A percentile compares a stretch with the other conserved stretches of the same genome.
Evolutionary conservation across 2,888 invertebrate species (phyloP).

Genomic region (Torymus aiolomorphi): DNA sequence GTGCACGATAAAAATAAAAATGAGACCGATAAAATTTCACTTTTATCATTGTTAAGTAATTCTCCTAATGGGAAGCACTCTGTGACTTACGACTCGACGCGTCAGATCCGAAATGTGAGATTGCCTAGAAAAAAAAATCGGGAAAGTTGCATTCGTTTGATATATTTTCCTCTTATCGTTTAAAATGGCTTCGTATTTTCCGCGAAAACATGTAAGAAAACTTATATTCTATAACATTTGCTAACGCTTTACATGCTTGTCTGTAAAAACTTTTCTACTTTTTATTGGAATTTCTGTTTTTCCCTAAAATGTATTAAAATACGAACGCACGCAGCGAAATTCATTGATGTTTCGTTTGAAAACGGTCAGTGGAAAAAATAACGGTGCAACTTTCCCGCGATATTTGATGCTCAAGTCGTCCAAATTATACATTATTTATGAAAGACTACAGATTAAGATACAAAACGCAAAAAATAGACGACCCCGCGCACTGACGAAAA

Average conservation of each 20-base stretch:
- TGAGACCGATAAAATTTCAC: conserved; percentile 6
- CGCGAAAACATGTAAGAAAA: background rate
- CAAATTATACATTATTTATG: background rate
- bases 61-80: conserved; percentile 29
- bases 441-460: background rate
- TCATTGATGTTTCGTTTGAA: too few relatives aligned
- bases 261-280: conserved; percentile 22
- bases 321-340: too few relatives aligned
- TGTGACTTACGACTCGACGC: conserved; percentile 44
- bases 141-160: conserved; percentile 24
- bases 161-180: background rate
- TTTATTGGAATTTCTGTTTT: background rate
- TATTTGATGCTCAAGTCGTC: conserved; percentile 24
- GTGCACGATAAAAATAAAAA: conserved; percentile 20
- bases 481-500: conserved; percentile 35
- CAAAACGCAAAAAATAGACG: background rate
- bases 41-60: conserved; percentile 12
- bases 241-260: background rate
- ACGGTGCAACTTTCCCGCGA: conserved; percentile 38
- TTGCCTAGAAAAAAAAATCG: conserved; percentile 16
- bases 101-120: conserved; percentile 47
- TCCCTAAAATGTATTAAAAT: conserved; percentile 6
- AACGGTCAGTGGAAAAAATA: background rate
- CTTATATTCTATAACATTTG: background rate
- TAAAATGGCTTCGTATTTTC: background rate